Conservation (phyloP, 2,113 vertebrate species). For the Glareola pratincola region DNA sequence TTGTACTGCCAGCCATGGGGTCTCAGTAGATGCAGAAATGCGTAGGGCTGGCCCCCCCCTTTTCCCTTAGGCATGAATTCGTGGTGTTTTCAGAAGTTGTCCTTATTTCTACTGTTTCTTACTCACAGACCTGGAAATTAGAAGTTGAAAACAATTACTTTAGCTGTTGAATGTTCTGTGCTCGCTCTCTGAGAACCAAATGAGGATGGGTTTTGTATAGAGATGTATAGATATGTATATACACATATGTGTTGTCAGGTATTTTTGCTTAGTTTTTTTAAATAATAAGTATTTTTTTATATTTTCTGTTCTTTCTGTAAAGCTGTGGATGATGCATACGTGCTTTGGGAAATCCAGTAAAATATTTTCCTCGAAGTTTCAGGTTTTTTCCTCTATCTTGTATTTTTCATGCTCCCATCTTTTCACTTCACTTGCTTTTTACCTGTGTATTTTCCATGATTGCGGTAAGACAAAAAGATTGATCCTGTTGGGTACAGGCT, state of each 20-base stretch:
- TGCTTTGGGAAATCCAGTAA: slow-evolving; percentile 29
- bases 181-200: not conserved
- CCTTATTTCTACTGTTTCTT: not conserved
- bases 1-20: not conserved
- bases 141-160: not conserved
- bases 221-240: not conserved
- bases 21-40: not conserved
- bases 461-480: not conserved
- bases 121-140: not conserved
- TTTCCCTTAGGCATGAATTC: not conserved
- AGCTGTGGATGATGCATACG: not conserved
- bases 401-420: not conserved
- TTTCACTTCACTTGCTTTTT: not conserved
- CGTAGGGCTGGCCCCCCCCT: not conserved
- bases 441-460: not conserved
- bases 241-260: not conserved
- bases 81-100: not conserved
- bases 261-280: not conserved
- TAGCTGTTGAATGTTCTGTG: not conserved
- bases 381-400: not conserved
- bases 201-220: not conserved
- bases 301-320: not conserved
- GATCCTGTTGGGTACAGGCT: not conserved
- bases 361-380: slow-evolving; percentile 2
- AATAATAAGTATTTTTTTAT: not conserved